These are phyloP conservation scores for Nycticebus coucang DNA, from an alignment of 2,113 vertebrate species.

Conservation along the genomic window DNA sequence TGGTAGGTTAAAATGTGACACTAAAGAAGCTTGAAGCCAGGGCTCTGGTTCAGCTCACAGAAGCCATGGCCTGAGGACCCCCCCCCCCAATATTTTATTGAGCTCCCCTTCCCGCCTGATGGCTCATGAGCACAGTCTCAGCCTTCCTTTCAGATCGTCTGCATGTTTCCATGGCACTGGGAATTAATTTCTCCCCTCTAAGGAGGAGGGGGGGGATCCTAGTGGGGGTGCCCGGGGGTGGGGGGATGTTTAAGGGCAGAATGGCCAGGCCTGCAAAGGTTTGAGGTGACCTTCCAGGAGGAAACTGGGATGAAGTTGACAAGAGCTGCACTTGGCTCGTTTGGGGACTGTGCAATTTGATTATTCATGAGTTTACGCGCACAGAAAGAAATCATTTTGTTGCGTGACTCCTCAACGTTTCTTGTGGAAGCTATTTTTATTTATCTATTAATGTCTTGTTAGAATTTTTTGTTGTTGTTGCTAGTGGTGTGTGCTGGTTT, in stretches of 20 bases:
- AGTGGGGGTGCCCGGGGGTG: not conserved
- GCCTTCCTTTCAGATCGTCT: conserved; percentile 46
- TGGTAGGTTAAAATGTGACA: conserved; percentile 85
- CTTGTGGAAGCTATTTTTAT: conserved; percentile 78
- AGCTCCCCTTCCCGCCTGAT: conserved; percentile 12
- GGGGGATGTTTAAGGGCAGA: conserved; percentile 37
- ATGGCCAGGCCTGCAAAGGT: conserved; percentile 52
- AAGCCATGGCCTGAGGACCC: conserved; percentile 42
- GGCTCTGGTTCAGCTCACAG: conserved; percentile 64
- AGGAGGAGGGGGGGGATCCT: not conserved
- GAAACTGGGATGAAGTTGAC: conserved; percentile 33
- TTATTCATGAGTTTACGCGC: conserved; percentile 76
- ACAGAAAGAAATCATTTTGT: conserved; percentile 72
- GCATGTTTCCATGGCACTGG: conserved; percentile 37
- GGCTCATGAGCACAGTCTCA: not conserved
- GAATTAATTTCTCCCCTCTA: conserved; percentile 59
- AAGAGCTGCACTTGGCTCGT: not conserved
- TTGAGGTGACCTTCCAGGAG: conserved; percentile 76
- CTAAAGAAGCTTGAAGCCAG: conserved; percentile 69
- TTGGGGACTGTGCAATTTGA: conserved; percentile 53
- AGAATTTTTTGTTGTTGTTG: conserved; percentile 12
- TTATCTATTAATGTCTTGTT: conserved; percentile 80
- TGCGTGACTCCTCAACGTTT: conserved; percentile 64
- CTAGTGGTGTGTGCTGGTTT: conserved; percentile 28
- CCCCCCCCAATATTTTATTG: not conserved